Percentiles rank a stretch among this genome's conserved stretches.
phyloP scores from a whole-genome alignment of 2,113 vertebrate genomes.

The Rutilus rutilus region DNA sequence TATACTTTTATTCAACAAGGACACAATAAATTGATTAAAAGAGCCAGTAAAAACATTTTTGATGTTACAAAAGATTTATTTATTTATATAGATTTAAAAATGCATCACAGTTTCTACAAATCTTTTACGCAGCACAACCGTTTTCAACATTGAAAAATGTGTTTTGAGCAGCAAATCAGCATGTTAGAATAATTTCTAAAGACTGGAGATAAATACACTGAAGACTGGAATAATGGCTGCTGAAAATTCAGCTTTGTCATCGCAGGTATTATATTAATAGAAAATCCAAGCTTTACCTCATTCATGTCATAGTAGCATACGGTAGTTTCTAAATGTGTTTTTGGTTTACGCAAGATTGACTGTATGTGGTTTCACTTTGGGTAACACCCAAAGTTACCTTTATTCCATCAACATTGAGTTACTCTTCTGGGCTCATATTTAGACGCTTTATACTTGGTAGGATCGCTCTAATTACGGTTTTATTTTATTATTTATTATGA shows the following conservation, averaged over 20 bases:
- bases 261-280: background rate
- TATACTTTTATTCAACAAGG: background rate
- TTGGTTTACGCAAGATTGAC: background rate
- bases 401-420: background rate
- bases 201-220: no score
- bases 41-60: background rate
- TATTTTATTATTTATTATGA: no score
- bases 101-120: background rate
- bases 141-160: background rate
- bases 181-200: no score
- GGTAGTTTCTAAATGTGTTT: slow-evolving; percentile 13
- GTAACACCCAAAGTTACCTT: background rate
- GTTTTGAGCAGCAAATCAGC: no score
- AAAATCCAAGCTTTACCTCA: background rate
- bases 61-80: background rate
- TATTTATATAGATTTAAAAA: no score
- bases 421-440: background rate
- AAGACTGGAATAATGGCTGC: no score
- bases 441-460: background rate
- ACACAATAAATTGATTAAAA: background rate
- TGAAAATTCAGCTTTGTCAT: no score
- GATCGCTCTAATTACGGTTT: no score
- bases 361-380: background rate
- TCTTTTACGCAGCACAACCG: background rate
- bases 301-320: background rate